Percentiles rank a stretch among this genome's conserved stretches.
Conservation (phyloP, 2,888 invertebrate species). For the Crocallis elinguaria region DNA sequence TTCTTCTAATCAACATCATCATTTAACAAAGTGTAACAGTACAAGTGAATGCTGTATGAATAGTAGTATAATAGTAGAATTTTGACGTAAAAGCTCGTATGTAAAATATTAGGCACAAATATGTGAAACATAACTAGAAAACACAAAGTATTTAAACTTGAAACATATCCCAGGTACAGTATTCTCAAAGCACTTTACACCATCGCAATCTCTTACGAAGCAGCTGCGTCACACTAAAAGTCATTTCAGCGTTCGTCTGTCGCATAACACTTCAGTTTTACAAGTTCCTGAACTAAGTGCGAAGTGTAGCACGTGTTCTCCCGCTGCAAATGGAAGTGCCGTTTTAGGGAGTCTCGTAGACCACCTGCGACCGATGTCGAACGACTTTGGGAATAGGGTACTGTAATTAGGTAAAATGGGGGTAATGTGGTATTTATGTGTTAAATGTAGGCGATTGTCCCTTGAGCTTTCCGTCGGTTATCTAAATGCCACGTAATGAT, state of each 20-base stretch:
- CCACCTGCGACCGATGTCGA: slow-evolving; percentile 66
- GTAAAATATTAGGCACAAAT: not conserved
- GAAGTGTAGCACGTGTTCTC: slow-evolving; percentile 71
- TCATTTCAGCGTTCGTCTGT: slow-evolving; percentile 37
- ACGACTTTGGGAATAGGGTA: slow-evolving; percentile 38
- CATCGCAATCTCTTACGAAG: slow-evolving; percentile 60
- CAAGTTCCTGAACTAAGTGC: slow-evolving; percentile 71
- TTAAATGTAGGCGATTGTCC: slow-evolving; percentile 9
- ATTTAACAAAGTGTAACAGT: too few species aligned
- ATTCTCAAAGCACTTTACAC: slow-evolving; percentile 33
- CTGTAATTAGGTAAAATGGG: slow-evolving; percentile 55
- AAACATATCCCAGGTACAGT: slow-evolving; percentile 12
- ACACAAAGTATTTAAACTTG: slow-evolving; percentile 3
- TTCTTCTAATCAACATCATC: too few species aligned
- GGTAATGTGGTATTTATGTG: slow-evolving; percentile 35
- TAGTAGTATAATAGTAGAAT: too few species aligned
- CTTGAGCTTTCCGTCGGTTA: too few species aligned
- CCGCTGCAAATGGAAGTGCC: slow-evolving; percentile 63
- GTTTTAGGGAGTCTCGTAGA: slow-evolving; percentile 60
- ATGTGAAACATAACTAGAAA: not conserved
- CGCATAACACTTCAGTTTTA: slow-evolving; percentile 70
- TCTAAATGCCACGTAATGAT: too few species aligned
- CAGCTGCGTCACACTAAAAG: slow-evolving; percentile 49
- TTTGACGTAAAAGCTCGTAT: too few species aligned
- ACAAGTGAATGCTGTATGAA: too few species aligned